Base-by-base conservation (phyloP, 2,797 vertebrate genomes). In the Pseudotriccus pelzelni region DNA sequence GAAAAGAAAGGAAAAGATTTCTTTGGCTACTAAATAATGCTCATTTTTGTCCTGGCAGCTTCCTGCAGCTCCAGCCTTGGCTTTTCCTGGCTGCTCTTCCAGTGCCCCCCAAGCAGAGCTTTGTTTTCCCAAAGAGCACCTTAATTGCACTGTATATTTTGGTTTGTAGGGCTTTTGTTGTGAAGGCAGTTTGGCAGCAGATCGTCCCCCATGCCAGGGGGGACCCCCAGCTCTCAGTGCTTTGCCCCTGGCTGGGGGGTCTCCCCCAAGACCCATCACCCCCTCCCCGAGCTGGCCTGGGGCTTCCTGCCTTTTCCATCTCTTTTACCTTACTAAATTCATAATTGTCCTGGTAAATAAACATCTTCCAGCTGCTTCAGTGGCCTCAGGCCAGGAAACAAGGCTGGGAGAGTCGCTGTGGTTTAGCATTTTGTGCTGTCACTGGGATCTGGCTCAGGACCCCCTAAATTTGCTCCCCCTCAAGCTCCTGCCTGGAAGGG, bases 171-270 rank as follows among this genome's bases (percentile, higher is more conserved):
- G 73, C 39, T 58, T 17, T 13, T 43, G 50, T 24, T n/a, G 44
- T 2, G 34, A 21, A n/a, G 78, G 44, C 72, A 53, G 0, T 27
- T 63, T 78, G 87, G 83, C 67, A 82, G 67, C 55, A 34, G 43
- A 46, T 43, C 32, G 16, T 14, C 18, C 27, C 6, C 16, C 3
- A 0, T 2, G 4, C 4, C 24, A 5, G 36, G 34, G 34, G 34
- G 10, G 21, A 36, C 55, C 8, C 9, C 56, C 47, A 67, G 70
- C 76, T 67, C 58, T 59, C 17, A 1, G 23, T 7, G 3, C 15
- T 44, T 34, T 39, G 59, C 12, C 34, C 6, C 74, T 62, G 44
- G 44, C 56, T 28, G 37, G 50, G 82, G 43, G 66, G 27, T 37
- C 37, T 28, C 27, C 20, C 62, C 24, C 27, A 8, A 52, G 52